A percentile compares a stretch with the other conserved stretches of the same genome.
Conservation (phyloP, 2,888 invertebrate species). For the Iphiclides podalirius region DNA sequence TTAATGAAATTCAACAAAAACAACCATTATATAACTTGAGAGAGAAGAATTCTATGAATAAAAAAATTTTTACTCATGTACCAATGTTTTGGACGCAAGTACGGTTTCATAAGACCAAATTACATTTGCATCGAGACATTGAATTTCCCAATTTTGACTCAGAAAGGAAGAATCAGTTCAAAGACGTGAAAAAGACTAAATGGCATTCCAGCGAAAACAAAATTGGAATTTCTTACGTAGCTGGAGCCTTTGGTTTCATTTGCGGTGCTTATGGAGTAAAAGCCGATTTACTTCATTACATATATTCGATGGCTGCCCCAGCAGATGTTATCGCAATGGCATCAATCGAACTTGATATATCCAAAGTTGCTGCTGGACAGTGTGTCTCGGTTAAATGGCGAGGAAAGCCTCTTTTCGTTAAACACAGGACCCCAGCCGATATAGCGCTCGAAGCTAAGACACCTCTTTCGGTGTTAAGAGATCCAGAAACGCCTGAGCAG, state of each 20-base stretch:
- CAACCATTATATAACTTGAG: neutral
- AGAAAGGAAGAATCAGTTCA: slow-evolving; percentile 57
- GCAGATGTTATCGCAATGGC: slow-evolving; percentile 88
- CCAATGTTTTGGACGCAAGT: slow-evolving; percentile 53
- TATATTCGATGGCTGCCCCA: slow-evolving; percentile 82
- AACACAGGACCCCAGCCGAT: slow-evolving; percentile 83
- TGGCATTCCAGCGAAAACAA: slow-evolving; percentile 59
- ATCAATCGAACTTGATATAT: slow-evolving; percentile 87
- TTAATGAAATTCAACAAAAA: neutral
- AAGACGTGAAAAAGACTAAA: slow-evolving; percentile 49
- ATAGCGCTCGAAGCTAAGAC: slow-evolving; percentile 82
- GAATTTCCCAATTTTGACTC: slow-evolving; percentile 57
- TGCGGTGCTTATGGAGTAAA: slow-evolving; percentile 82
- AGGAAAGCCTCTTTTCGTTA: slow-evolving; percentile 90
- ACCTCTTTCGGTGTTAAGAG: slow-evolving; percentile 81
- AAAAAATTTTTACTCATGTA: neutral
- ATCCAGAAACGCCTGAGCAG: slow-evolving; percentile 85
- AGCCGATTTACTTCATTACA: slow-evolving; percentile 74
- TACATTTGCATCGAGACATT: slow-evolving; percentile 55
- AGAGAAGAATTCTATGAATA: neutral
- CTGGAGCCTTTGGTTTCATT: slow-evolving; percentile 77
- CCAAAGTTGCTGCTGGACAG: slow-evolving; percentile 83
- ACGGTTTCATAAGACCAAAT: slow-evolving; percentile 42
- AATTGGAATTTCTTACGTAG: slow-evolving; percentile 69
- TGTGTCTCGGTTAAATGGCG: slow-evolving; percentile 87